Base-by-base conservation (phyloP, 2,797 vertebrate species). In the Neosilurus hyrtlii region DNA sequence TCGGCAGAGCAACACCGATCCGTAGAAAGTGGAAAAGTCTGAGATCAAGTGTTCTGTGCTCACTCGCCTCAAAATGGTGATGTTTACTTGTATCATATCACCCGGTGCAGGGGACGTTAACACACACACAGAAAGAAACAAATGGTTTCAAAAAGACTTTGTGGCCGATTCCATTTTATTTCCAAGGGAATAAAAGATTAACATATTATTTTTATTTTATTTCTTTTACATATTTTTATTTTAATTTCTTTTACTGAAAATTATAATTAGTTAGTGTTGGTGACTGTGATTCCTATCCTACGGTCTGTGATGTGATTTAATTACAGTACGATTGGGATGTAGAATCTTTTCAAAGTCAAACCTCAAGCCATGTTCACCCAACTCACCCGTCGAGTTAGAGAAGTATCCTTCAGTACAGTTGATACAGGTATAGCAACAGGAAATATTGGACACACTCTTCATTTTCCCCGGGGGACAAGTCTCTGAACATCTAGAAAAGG, bases 391-490 rank as follows among this genome's bases (percentile, higher is more conserved):
- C 30, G 2, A 10, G 22, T 70, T 68, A 4, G 79, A 70, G 57
- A 37, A 80, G 14, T n/a, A 54, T 37, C 52, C 79, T 20, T 54
- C 30, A 4, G 0, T 67, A 24, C 79, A 80, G 3, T 4, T 2
- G 59, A 1, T 57, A 18, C 79, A 80, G 30, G 3, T 56, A 57
- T 80, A 80, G 30, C 79, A 80, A 59, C 79, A 80, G 22, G 65
- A 35, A 56, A 57, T 59, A 43, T 68, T n/a, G 15, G 54, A 80
- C 22, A 80, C 66, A 22, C 54, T 68, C 54, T 68, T 80, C 18
- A n/a, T 12, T 37, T 66, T 80, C 14, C 79, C 66, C 0, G 20
- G 79, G 2, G 30, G 20, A 70, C 79, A 80, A 9, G 79, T 68
- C 6, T 37, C 11, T 37, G 79, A 80, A 56, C 79, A 80, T 8